Evolutionary conservation across 2,113 vertebrate genomes (phyloP).

Genomic region (Ovis canadensis): DNA sequence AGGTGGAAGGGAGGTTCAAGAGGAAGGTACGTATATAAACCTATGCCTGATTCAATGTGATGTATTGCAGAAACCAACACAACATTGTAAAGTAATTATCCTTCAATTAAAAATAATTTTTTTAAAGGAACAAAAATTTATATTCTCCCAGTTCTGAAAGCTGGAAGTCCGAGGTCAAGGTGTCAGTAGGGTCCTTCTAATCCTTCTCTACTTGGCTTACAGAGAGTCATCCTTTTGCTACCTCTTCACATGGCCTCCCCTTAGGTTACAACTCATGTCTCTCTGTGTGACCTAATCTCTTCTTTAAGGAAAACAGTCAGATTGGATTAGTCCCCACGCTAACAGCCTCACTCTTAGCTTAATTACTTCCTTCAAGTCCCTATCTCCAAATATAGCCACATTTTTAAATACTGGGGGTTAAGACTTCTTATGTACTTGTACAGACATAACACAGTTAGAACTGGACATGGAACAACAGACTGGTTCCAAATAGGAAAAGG

Average conservation of each 20-base stretch:
- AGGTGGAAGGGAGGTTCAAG: neutral
- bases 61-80: neutral
- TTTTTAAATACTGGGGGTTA: neutral
- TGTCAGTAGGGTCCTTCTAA: neutral
- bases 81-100: neutral
- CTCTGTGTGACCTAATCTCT: neutral
- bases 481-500: no score
- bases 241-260: neutral
- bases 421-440: neutral
- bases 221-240: neutral
- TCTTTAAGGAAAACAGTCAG: neutral
- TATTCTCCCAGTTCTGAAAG: neutral
- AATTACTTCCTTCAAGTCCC: neutral
- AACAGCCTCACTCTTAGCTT: neutral
- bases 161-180: neutral
- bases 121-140: neutral
- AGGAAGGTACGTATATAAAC: neutral
- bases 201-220: neutral
- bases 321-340: neutral
- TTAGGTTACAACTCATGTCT: neutral
- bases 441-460: neutral
- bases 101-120: neutral
- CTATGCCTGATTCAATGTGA: neutral
- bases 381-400: neutral
- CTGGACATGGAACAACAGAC: no score